Evolutionary conservation across 2,888 invertebrate genomes (phyloP), one percentile per base, ranked within the genome.

Genomic region (Netelia melanura): DNA sequence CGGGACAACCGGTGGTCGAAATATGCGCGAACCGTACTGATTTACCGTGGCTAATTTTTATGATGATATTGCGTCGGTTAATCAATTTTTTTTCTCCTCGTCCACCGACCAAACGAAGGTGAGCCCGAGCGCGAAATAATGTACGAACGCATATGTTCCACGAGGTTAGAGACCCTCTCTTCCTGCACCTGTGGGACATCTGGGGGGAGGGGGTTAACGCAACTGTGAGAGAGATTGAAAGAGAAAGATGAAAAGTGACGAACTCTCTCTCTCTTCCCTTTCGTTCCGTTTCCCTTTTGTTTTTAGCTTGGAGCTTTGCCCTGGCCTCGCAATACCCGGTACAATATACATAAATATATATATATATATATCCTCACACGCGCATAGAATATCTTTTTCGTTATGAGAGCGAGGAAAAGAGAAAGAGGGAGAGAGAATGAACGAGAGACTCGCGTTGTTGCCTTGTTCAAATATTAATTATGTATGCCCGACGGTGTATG

Each of bases 391-490:
- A 25, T 25, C 44, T 64, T 70, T 79, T 74, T 54, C 67, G 21
- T 25, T n/a, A 14, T 67, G 43, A 58, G 21, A 75, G 3, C 43
- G 14, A 52, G 6, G 38, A 43, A 44, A 61, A 56, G 74, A 80
- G 79, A 70, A 58, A 17, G 52, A 72, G 65, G 30, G 44, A 44
- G 62, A 44, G 56, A 80, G 58, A 21, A 58, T 56, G 79, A 3
- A 9, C 58, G 58, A 43, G 8, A 48, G 56, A 43, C 14, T 21
- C 52, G 65, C 85, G 81, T 71, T 17, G 82, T 80, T 85, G 80
- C 80, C 90, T 90, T 91, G 89, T 90, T 92, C 90, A 91, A 92
- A 92, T 92, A 92, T 92, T 92, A 91, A 92, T 92, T 92, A 92
- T 92, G 92, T 90, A 92, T 92, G 91, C 91, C 90, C 87, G 90